Percentiles rank a stretch among this genome's conserved stretches.
These are phyloP conservation scores for Sialis fuliginosa DNA, from an alignment of 2,888 invertebrate species.

Conservation along the genomic window DNA sequence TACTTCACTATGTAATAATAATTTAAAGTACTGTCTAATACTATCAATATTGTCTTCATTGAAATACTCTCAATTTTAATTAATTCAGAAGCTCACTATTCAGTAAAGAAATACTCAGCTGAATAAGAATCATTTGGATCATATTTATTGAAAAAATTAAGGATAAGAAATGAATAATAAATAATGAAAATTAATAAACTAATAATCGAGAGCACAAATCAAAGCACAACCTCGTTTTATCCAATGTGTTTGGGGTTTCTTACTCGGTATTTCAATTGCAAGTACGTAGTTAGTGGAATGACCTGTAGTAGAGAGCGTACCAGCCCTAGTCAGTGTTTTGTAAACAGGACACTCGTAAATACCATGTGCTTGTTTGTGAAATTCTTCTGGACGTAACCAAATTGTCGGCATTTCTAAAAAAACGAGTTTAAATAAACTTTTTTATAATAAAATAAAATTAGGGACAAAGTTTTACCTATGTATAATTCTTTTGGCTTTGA, in stretches of 20 bases:
- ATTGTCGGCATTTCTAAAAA: constrained; percentile 46
- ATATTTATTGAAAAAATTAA: too few species aligned
- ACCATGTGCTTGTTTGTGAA: constrained; percentile 30
- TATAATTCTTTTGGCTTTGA: constrained; percentile 50
- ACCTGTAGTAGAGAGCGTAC: constrained; percentile 45
- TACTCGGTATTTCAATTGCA: constrained; percentile 38
- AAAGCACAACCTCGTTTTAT: constrained; percentile 41
- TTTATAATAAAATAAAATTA: background rate
- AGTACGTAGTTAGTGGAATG: constrained; percentile 52
- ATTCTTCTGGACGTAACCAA: constrained; percentile 48
- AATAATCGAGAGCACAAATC: constrained; percentile 34
- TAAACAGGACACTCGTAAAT: constrained; percentile 44
- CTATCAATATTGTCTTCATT: too few species aligned
- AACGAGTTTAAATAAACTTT: background rate
- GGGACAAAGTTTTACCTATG: constrained; percentile 29
- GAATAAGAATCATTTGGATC: too few species aligned
- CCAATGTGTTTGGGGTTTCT: constrained; percentile 36
- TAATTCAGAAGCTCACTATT: too few species aligned
- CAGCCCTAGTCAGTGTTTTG: constrained; percentile 43
- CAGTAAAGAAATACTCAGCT: too few species aligned
- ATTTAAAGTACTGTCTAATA: too few species aligned
- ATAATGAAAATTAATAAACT: constrained; percentile 8
- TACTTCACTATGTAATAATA: too few species aligned
- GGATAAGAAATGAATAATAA: too few species aligned
- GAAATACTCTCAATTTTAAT: too few species aligned